These are phyloP conservation scores for Proteles cristata DNA, from an alignment of 2,113 vertebrate species.

Conservation along the genomic window DNA sequence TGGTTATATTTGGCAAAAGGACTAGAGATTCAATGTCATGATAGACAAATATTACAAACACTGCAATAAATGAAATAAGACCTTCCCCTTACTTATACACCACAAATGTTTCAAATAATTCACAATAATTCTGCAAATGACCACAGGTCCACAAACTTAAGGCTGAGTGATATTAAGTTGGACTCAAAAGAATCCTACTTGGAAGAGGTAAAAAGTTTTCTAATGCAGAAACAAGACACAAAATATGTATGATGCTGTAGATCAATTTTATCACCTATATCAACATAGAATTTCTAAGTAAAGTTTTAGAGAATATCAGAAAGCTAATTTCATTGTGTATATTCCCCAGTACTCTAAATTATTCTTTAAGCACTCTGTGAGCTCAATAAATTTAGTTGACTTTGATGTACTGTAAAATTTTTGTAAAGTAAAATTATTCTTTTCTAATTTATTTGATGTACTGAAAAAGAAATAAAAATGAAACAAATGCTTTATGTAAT, in stretches of 20 bases:
- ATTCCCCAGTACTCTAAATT: not conserved
- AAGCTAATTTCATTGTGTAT: not conserved
- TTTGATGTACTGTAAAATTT: not conserved
- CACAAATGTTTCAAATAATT: conserved; percentile 70
- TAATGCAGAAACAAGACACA: not conserved
- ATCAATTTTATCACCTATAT: not conserved
- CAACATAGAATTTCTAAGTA: not conserved
- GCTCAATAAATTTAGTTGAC: not conserved
- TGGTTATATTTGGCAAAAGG: conserved; percentile 62
- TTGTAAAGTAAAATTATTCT: not conserved
- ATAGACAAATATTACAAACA: conserved; percentile 45
- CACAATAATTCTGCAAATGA: conserved; percentile 41
- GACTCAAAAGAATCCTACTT: conserved; percentile 43
- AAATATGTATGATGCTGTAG: not conserved
- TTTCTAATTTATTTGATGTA: not conserved
- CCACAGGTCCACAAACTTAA: not conserved
- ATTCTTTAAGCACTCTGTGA: not conserved
- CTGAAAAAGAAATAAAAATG: not conserved
- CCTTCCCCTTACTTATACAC: conserved; percentile 47
- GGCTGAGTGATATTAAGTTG: conserved; percentile 25
- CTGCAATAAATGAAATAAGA: conserved; percentile 67
- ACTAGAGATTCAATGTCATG: conserved; percentile 22
- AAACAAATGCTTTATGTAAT: not conserved
- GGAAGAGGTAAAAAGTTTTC: not conserved
- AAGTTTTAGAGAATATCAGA: not conserved